Evolutionary conservation across 2,888 invertebrate species (phyloP).

Genomic region (Girardia tigrina): DNA sequence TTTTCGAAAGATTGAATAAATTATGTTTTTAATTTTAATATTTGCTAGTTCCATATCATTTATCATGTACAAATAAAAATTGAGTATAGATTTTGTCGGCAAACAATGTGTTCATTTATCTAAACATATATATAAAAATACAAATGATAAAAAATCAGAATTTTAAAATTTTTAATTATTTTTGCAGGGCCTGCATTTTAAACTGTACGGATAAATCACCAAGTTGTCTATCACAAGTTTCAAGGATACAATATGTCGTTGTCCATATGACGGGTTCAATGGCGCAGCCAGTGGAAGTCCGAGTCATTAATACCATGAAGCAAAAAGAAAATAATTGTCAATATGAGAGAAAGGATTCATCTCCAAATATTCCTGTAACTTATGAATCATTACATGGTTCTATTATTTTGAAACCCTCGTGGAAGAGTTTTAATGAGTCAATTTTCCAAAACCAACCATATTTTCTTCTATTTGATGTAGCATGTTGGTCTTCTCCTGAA

Average conservation of each 20-base stretch:
- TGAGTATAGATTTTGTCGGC: too few relatives aligned
- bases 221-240: not conserved
- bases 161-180: too few relatives aligned
- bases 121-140: too few relatives aligned
- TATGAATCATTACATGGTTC: not conserved
- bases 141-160: too few relatives aligned
- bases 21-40: too few relatives aligned
- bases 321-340: constrained; percentile 26
- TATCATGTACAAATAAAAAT: too few relatives aligned
- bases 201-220: not conserved
- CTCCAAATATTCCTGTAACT: constrained; percentile 25
- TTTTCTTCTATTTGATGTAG: not conserved
- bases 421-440: not conserved
- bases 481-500: not conserved
- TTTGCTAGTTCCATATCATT: too few relatives aligned
- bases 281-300: constrained; percentile 8
- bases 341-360: not conserved
- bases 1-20: too few relatives aligned
- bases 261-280: not conserved
- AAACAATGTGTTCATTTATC: too few relatives aligned
- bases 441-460: not conserved
- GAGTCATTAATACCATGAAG: constrained; percentile 21
- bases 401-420: not conserved
- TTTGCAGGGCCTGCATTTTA: not conserved
- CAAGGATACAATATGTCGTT: not conserved